Percentiles rank a stretch among this genome's conserved stretches.
Conservation (phyloP, 1,140 invertebrate genomes). For the Alviniconcha marisindica region DNA sequence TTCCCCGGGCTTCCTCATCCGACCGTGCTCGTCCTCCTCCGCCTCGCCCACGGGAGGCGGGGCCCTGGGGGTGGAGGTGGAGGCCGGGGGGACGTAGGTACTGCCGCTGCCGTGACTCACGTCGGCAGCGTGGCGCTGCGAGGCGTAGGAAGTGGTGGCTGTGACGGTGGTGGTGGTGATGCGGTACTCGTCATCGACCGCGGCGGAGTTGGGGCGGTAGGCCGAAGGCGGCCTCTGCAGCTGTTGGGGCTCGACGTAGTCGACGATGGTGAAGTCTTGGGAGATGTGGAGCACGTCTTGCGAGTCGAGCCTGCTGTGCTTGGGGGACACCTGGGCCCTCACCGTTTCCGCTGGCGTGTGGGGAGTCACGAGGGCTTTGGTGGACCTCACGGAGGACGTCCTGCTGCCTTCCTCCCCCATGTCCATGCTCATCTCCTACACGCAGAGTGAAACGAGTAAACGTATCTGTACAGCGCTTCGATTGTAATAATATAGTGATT, state of each 20-base stretch:
- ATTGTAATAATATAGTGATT: too few relatives aligned
- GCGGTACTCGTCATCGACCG: background rate
- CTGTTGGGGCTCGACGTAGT: background rate
- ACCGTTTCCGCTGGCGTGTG: background rate
- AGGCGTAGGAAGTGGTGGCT: background rate
- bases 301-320: background rate
- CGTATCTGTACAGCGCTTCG: too few relatives aligned
- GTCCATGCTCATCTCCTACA: background rate
- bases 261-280: constrained; percentile 18
- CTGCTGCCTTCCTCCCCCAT: background rate
- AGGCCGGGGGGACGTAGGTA: background rate
- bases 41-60: too few relatives aligned
- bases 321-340: constrained; percentile 1
- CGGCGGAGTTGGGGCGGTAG: background rate
- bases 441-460: too few relatives aligned
- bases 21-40: background rate
- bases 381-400: background rate
- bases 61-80: constrained; percentile 16
- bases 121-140: background rate
- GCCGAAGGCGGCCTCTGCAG: background rate
- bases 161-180: background rate
- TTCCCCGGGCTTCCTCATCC: constrained; percentile 14
- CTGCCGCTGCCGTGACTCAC: background rate
- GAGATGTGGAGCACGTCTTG: constrained; percentile 16
- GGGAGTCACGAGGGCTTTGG: background rate